These are phyloP conservation scores for Hemaris fuciformis DNA, from an alignment of 2,888 invertebrate species.

Conservation along the genomic window DNA sequence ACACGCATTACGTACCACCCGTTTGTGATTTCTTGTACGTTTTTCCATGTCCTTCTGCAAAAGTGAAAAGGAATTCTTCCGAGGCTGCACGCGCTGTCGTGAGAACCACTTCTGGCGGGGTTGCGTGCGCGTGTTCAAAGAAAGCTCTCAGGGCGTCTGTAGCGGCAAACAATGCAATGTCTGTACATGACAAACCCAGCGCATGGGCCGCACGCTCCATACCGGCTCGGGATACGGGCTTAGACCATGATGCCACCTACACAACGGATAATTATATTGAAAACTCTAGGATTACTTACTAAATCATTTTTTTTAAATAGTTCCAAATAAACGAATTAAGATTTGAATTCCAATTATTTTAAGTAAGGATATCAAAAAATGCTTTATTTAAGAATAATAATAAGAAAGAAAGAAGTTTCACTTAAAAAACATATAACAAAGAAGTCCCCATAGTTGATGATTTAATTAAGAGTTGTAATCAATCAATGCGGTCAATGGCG, in stretches of 20 bases:
- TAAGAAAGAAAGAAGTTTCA: neutral
- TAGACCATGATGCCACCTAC: constrained; percentile 86
- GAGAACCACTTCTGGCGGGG: constrained; percentile 81
- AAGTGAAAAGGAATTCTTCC: constrained; percentile 79
- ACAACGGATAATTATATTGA: no score
- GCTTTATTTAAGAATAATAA: no score
- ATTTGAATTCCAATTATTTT: no score
- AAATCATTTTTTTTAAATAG: no score
- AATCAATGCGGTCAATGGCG: no score
- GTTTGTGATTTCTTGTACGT: constrained; percentile 79
- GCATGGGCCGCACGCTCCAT: constrained; percentile 82
- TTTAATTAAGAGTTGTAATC: no score
- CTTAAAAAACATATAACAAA: neutral
- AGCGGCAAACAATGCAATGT: constrained; percentile 83
- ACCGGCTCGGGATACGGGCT: constrained; percentile 80
- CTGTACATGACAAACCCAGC: constrained; percentile 83
- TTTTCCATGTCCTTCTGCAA: constrained; percentile 69
- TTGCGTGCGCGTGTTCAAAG: constrained; percentile 76
- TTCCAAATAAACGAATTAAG: no score
- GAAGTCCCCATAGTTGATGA: no score
- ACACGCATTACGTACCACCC: constrained; percentile 73
- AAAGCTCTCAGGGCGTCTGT: constrained; percentile 85
- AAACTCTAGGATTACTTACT: neutral
- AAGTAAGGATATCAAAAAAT: neutral
- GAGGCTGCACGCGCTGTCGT: constrained; percentile 84